Conservation (phyloP, 2,888 invertebrate species). For the Zeuzera pyrina region DNA sequence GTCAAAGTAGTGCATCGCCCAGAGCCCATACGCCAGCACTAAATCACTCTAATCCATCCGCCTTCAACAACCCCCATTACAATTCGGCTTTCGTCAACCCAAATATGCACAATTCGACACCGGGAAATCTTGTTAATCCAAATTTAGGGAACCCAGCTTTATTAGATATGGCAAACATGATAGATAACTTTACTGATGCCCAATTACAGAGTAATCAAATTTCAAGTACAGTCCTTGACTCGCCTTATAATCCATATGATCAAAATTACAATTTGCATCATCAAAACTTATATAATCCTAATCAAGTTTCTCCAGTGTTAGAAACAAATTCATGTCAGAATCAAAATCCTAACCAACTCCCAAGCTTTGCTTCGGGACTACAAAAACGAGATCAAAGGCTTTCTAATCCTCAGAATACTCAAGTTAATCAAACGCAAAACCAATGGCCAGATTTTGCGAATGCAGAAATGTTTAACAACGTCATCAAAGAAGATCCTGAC, state of each 20-base stretch:
- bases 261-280: slow-evolving; percentile 78
- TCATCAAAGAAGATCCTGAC: slow-evolving; percentile 82
- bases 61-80: slow-evolving; percentile 49
- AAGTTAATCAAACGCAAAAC: slow-evolving; percentile 36
- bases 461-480: slow-evolving; percentile 61
- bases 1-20: slow-evolving; percentile 73
- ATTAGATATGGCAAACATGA: slow-evolving; percentile 83
- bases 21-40: slow-evolving; percentile 41
- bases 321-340: slow-evolving; percentile 58
- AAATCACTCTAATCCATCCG: slow-evolving; percentile 34
- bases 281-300: slow-evolving; percentile 74
- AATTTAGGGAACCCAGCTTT: slow-evolving; percentile 71
- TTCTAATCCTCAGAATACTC: slow-evolving; percentile 26
- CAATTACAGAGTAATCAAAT: slow-evolving; percentile 89
- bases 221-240: slow-evolving; percentile 86
- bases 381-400: slow-evolving; percentile 52
- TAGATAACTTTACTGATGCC: slow-evolving; percentile 82
- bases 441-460: slow-evolving; percentile 64
- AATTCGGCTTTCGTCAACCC: slow-evolving; percentile 64
- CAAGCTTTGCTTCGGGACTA: slow-evolving; percentile 52
- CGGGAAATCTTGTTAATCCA: slow-evolving; percentile 58
- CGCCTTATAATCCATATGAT: slow-evolving; percentile 75
- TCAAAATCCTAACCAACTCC: slow-evolving; percentile 52
- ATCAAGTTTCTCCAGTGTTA: slow-evolving; percentile 62
- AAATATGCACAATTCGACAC: slow-evolving; percentile 51